Evolutionary conservation across 2,888 invertebrate genomes (phyloP).

Genomic region (Caenorhabditis sp.): DNA sequence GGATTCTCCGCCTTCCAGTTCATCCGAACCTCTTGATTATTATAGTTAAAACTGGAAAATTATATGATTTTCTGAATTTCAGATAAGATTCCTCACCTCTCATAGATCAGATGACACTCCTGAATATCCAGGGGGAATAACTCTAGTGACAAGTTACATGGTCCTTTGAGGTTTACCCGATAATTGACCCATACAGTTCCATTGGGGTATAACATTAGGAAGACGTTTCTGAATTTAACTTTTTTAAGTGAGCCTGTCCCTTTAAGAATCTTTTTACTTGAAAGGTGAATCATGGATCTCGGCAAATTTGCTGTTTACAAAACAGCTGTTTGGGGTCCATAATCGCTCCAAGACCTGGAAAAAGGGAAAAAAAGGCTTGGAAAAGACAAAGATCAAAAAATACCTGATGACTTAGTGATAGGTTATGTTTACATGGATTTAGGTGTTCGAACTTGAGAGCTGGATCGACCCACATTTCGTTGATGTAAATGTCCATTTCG

Average conservation of each 20-base stretch:
- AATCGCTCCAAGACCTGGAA: constrained; percentile 53
- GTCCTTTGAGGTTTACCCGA: constrained; percentile 69
- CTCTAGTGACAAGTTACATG: constrained; percentile 64
- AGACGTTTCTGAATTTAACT: constrained; percentile 53
- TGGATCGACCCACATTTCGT: constrained; percentile 61
- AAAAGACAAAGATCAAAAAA: no score
- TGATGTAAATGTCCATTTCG: constrained; percentile 51
- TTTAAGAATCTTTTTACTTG: constrained; percentile 42
- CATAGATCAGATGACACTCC: constrained; percentile 66
- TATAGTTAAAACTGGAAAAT: constrained; percentile 69
- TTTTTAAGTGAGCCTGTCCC: neutral
- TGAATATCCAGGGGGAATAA: constrained; percentile 70
- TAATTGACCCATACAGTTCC: constrained; percentile 71
- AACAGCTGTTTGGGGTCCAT: constrained; percentile 65
- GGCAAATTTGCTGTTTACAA: constrained; percentile 69
- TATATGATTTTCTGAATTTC: neutral
- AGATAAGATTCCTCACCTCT: constrained; percentile 38
- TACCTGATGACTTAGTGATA: constrained; percentile 69
- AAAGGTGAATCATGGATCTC: constrained; percentile 70
- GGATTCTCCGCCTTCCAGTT: constrained; percentile 54
- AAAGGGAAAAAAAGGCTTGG: constrained; percentile 1
- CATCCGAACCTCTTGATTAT: constrained; percentile 70
- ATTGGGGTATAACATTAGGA: constrained; percentile 68
- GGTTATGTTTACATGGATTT: constrained; percentile 70
- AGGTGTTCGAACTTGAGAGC: constrained; percentile 65